Conservation (phyloP, 2,113 vertebrate genomes). For the Cyprinus carpio region DNA sequence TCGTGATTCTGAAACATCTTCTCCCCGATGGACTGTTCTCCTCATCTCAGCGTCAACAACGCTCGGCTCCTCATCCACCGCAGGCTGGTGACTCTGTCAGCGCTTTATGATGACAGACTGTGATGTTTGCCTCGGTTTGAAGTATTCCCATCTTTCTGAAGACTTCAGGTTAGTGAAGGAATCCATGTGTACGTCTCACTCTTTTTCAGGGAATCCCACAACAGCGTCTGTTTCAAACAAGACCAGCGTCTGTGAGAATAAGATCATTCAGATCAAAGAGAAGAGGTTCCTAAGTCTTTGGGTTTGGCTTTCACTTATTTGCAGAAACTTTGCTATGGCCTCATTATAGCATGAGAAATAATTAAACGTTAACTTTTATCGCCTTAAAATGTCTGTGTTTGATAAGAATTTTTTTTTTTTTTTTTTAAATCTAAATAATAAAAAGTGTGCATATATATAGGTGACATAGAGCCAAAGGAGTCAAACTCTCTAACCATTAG, state of each 20-base stretch:
- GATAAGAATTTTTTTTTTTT: not conserved
- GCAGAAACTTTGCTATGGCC: not conserved
- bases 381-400: too few relatives aligned
- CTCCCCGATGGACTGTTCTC: not conserved
- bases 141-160: not conserved
- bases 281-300: not conserved
- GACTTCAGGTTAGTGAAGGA: conserved; percentile 6
- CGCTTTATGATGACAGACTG: not conserved
- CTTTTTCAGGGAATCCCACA: not conserved
- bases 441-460: too few relatives aligned
- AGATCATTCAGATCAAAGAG: not conserved
- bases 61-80: not conserved
- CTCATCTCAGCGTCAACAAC: conserved; percentile 6
- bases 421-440: too few relatives aligned
- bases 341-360: not conserved
- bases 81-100: not conserved
- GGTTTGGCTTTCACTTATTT: not conserved
- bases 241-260: not conserved
- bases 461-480: too few relatives aligned
- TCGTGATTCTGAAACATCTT: conserved; percentile 5
- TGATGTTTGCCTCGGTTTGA: conserved; percentile 20
- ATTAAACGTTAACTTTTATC: not conserved
- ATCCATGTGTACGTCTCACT: not conserved
- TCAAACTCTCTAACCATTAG: too few relatives aligned
- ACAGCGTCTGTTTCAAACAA: not conserved